A percentile compares a stretch with the other conserved stretches of the same genome.
phyloP scores from a whole-genome alignment of 2,113 vertebrate species.

The Dipodomys merriami region DNA sequence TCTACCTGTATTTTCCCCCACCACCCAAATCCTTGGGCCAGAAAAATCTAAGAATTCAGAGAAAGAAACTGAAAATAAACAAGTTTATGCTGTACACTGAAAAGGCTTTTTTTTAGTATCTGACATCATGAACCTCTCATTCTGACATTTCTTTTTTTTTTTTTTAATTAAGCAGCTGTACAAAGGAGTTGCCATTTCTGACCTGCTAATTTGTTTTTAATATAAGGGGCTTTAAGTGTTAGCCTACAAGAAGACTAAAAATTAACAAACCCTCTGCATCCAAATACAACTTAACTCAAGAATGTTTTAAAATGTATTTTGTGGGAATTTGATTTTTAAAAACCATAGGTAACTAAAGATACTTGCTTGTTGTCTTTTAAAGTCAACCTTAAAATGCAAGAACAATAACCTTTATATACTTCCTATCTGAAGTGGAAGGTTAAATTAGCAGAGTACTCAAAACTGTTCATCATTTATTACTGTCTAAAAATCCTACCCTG shows the following conservation, averaged over 20 bases:
- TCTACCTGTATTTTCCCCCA: neutral
- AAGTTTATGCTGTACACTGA: conserved; percentile 66
- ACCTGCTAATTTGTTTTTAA: conserved; percentile 52
- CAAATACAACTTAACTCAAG: conserved; percentile 30
- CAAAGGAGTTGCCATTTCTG: too few species aligned
- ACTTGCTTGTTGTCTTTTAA: conserved; percentile 36
- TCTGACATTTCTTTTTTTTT: conserved; percentile 22
- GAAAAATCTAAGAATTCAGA: conserved; percentile 74
- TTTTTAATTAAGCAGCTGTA: too few species aligned
- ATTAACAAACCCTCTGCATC: neutral
- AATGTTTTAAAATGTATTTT: conserved; percentile 46
- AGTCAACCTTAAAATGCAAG: conserved; percentile 3
- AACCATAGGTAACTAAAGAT: neutral
- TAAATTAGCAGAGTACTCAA: conserved; percentile 38
- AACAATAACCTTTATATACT: neutral
- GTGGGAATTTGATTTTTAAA: neutral
- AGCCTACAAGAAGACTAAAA: conserved; percentile 23
- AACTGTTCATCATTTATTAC: conserved; percentile 62
- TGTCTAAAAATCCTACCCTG: conserved; percentile 65
- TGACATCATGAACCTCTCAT: conserved; percentile 77
- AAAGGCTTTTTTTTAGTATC: conserved; percentile 78
- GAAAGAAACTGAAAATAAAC: conserved; percentile 72
- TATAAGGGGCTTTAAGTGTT: neutral
- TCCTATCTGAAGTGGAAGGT: neutral
- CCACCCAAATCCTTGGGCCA: conserved; percentile 47